Percentiles rank a stretch among this genome's conserved stretches.
phyloP scores from a whole-genome alignment of 2,797 vertebrate genomes.

The Enteromius fasciolatus region DNA sequence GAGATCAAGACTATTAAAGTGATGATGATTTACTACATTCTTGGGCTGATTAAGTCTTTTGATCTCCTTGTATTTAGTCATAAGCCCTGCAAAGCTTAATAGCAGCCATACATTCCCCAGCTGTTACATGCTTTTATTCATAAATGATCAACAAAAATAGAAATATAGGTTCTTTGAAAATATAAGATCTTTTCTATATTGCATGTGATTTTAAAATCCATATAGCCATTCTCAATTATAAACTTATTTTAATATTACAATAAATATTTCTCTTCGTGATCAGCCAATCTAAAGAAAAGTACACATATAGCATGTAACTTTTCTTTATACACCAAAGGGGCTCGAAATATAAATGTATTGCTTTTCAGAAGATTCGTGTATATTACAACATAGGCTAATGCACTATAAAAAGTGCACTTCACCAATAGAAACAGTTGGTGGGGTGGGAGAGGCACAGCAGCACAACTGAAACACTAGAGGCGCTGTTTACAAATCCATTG shows the following conservation, averaged over 20 bases:
- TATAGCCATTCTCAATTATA: conserved; percentile 49
- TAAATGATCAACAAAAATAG: conserved; percentile 40
- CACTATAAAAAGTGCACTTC: neutral
- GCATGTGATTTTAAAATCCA: conserved; percentile 67
- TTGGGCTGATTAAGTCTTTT: conserved; percentile 23
- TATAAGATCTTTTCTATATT: conserved; percentile 33
- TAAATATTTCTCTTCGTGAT: conserved; percentile 57
- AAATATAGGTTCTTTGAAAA: conserved; percentile 67
- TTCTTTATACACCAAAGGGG: conserved; percentile 42
- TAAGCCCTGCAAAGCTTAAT: conserved; percentile 44
- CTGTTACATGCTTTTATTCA: conserved; percentile 68
- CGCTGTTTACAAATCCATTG: conserved; percentile 9
- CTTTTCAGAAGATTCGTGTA: conserved; percentile 4
- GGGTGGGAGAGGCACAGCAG: conserved; percentile 3
- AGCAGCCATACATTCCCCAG: conserved; percentile 63
- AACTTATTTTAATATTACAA: conserved; percentile 53
- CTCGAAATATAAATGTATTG: conserved; percentile 15
- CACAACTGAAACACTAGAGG: conserved; percentile 1
- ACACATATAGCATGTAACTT: conserved; percentile 73
- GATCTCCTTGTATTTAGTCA: conserved; percentile 39
- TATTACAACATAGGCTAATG: neutral
- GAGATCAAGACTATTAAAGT: neutral
- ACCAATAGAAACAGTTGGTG: neutral
- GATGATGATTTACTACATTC: conserved; percentile 20
- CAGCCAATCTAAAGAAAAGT: conserved; percentile 62